Evolutionary conservation across 2,113 vertebrate species (phyloP), one percentile per base, ranked within the genome.

Genomic region (Dipodomys ordii): DNA sequence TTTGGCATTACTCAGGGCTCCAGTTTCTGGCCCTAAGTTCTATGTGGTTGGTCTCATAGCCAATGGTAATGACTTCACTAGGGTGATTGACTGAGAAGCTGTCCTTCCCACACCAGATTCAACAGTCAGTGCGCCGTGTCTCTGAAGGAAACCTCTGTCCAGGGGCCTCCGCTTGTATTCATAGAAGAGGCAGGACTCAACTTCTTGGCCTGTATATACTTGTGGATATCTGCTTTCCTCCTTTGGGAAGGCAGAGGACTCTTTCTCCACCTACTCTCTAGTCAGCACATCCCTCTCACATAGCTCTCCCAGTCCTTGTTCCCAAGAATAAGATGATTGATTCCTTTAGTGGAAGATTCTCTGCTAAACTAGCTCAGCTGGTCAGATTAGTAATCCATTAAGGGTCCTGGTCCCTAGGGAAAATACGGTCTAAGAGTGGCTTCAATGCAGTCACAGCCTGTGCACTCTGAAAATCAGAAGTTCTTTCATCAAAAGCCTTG

Each of bases 121-220:
- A 32, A 32, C 15, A 73, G 57, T 20, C 25, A 30, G 22, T 8
- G 19, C 6, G 2, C 19, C 6, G 1, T 6, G 12, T 39, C 25
- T 82, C 25, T 1, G 0, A 20, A 35, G 23, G n/a, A 6, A 19
- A 4, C 18, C 13, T 2, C 4, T 23, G 19, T 69, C 4, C 12
- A n/a, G 8, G 7, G 0, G 3, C 13, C 15, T 5, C 65, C 72
- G 79, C 10, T 71, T 28, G 73, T 30, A 20, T 8, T 46, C 28
- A 8, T 6, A 64, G 49, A 27, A 74, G 53, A 74, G 53, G 49
- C n/a, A 44, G 68, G 39, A 28, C 39, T 5, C 23, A 49, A 49
- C 49, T 2, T 49, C 4, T 7, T 65, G 16, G 11, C 28, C 25
- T 32, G 16, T 7, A 62, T 22, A 18, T 3, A 10, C 4, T 82